Conservation (phyloP, 1,140 invertebrate species). For the Calliopsis andreniformis region DNA sequence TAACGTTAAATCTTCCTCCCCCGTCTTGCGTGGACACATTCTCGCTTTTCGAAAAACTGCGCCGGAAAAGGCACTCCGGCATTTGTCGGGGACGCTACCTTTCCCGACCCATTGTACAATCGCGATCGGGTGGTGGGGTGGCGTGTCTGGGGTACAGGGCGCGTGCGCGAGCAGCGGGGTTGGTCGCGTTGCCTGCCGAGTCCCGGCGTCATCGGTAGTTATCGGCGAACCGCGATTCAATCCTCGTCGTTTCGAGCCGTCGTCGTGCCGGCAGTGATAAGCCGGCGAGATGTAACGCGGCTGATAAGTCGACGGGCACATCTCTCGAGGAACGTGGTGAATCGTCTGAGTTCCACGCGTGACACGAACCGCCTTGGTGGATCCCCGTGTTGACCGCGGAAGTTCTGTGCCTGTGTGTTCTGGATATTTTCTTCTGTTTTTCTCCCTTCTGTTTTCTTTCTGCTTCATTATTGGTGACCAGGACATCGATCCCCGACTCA, state of each 20-base stretch:
- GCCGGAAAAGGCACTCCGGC: conserved; percentile 58
- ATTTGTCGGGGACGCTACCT: conserved; percentile 55
- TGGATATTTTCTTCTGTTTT: background rate
- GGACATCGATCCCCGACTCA: background rate
- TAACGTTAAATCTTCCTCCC: conserved; percentile 50
- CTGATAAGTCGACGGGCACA: background rate
- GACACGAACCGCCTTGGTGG: background rate
- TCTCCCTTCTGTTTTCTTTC: background rate
- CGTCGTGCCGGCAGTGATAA: conserved; percentile 11
- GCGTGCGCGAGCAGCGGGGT: conserved; percentile 38
- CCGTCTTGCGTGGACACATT: conserved; percentile 10
- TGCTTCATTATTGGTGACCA: background rate
- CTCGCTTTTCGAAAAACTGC: conserved; percentile 55
- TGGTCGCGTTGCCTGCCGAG: conserved; percentile 56
- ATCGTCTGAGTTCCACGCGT: too few relatives aligned
- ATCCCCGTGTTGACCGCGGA: background rate
- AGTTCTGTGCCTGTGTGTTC: conserved; percentile 13
- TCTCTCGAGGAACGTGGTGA: conserved; percentile 3
- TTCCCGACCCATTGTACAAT: conserved; percentile 54
- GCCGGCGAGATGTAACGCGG: conserved; percentile 51
- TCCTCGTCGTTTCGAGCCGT: conserved; percentile 52
- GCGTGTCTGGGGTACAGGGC: conserved; percentile 9
- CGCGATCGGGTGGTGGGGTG: conserved; percentile 37
- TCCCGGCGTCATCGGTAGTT: conserved; percentile 63
- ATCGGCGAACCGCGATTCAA: conserved; percentile 65